phyloP scores from a whole-genome alignment of 2,113 vertebrate genomes.

The Apaloderma vittatum region DNA sequence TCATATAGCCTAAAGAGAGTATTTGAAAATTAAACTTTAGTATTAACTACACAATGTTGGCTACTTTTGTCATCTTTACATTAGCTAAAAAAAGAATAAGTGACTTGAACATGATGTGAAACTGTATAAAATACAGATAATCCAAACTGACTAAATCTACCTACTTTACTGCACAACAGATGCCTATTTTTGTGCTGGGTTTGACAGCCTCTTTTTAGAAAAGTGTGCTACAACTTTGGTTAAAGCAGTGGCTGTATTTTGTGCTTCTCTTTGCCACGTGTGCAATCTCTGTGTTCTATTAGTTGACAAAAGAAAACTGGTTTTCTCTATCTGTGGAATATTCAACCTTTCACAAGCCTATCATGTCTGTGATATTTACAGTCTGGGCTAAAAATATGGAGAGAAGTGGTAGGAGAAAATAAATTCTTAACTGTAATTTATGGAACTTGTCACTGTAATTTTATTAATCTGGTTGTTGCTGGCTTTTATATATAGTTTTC shows the following conservation, averaged over 20 bases:
- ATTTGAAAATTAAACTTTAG: slow-evolving; percentile 20
- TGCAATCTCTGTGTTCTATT: neutral
- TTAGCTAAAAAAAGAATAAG: neutral
- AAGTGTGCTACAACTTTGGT: neutral
- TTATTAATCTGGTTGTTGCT: neutral
- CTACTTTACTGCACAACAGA: neutral
- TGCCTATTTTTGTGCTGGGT: neutral
- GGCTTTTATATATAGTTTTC: neutral
- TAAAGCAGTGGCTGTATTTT: neutral
- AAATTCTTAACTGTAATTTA: neutral
- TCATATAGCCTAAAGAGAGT: neutral
- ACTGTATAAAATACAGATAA: neutral
- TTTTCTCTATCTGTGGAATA: slow-evolving; percentile 49
- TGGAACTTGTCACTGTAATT: neutral
- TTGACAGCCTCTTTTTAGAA: neutral
- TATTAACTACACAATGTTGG: neutral
- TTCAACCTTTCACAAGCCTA: neutral
- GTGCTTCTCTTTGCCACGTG: neutral
- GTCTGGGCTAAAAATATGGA: neutral
- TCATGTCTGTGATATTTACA: slow-evolving; percentile 39
- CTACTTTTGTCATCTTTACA: neutral
- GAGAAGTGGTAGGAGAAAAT: neutral
- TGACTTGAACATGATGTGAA: neutral
- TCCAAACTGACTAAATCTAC: neutral
- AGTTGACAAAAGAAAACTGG: neutral